Base-by-base conservation (phyloP, 2,888 invertebrate genomes). In the Nineta flava region DNA sequence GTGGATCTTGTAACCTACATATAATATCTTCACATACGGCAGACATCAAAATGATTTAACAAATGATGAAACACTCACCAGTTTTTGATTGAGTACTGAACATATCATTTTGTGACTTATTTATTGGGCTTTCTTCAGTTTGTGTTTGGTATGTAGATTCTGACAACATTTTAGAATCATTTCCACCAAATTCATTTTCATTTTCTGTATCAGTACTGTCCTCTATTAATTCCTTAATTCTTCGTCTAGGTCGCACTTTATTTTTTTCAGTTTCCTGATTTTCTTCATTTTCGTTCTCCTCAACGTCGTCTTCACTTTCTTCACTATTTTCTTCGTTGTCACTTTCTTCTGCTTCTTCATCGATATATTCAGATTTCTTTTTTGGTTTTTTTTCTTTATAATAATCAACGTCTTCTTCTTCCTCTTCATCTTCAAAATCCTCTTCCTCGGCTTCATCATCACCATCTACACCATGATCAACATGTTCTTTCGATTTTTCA, bases 381-480 rank as follows among this genome's bases (percentile, higher is more conserved):
- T 58, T 57, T 50, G 59, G 19, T 50, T 54, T 55, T 32, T 56
- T 56, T 26, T 57, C 55, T 50, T 61, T 57, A 47, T 58, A 55
- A 47, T 62, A 63, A 46, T 63, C 60, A 52, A 58, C 57, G 46
- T 62, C 58, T 26, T 71, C 69, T 6, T 72, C 72, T 54, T 71
- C 71, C 42, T 76, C 75, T 56, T 75, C 74, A 49, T 60, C 62
- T 43, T 70, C 68, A 53, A 74, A 73, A 50, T 71, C 69, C 21
- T 71, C 64, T 40, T 65, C 65, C 16, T 62, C 60, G 50, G 68
- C 72, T 13, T 61, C 63, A 26, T 65, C 63, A 48, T 68, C 66
- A 41, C 67, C 67, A 16, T 66, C 65, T 51, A 58, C 57, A 9
- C 57, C 59, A 16, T 59, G 58, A 38, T 61, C 61, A 48, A 59